A percentile compares a stretch with the other conserved stretches of the same genome.
Conservation (phyloP, 1,140 invertebrate species). For the Aphaenogaster ashmeadi region DNA sequence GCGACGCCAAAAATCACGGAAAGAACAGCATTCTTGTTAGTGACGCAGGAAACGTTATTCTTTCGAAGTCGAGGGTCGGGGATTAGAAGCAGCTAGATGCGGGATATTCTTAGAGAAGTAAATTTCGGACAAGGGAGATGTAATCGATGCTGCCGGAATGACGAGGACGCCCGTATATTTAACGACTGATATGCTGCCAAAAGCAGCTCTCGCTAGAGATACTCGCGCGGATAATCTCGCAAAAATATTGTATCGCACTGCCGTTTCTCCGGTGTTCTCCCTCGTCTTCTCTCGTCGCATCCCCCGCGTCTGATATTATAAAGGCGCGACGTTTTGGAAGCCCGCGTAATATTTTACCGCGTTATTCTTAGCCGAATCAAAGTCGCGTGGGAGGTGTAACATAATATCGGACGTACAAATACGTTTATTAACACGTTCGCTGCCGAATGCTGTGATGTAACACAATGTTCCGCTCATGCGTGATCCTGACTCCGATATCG, state of each 20-base stretch:
- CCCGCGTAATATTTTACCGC: conserved; percentile 40
- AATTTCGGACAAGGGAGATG: conserved; percentile 39
- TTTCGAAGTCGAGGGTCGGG: conserved; percentile 9
- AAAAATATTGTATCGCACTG: conserved; percentile 46
- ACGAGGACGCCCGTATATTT: conserved; percentile 42
- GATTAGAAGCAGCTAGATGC: conserved; percentile 1
- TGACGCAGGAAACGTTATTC: conserved; percentile 32
- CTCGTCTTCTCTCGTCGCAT: not conserved
- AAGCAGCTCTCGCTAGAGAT: conserved; percentile 1
- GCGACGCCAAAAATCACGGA: not conserved
- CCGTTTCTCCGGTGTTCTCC: not conserved
- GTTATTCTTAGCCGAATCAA: conserved; percentile 45
- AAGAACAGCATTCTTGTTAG: conserved; percentile 8
- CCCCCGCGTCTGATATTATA: not conserved
- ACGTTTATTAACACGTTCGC: not conserved
- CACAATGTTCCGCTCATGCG: not conserved
- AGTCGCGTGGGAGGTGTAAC: conserved; percentile 13
- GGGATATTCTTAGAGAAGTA: conserved; percentile 56
- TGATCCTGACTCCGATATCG: not conserved
- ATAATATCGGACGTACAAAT: conserved; percentile 33
- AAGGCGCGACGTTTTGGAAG: not conserved
- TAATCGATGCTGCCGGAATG: conserved; percentile 48
- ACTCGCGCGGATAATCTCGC: not conserved
- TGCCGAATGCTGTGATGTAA: conserved; percentile 22
- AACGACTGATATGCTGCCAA: conserved; percentile 55